Conservation (phyloP, 2,888 invertebrate species). For the Tachystola acroxantha region DNA sequence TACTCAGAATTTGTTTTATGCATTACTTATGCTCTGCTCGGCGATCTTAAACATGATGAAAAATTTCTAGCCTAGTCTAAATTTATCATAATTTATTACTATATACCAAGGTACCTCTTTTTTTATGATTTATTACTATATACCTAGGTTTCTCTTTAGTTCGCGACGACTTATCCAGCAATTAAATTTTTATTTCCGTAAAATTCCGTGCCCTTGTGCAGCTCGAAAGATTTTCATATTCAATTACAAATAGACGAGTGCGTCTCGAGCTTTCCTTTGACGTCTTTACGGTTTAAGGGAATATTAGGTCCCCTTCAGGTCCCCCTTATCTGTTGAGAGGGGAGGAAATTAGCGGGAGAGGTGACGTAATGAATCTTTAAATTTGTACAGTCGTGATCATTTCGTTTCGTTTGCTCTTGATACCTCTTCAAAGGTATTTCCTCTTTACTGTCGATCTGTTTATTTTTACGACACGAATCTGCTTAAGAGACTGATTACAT, state of each 20-base stretch:
- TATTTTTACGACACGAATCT: no score
- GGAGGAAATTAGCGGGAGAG: constrained; percentile 46
- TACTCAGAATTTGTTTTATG: no score
- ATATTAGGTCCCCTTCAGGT: constrained; percentile 46
- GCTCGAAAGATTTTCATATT: constrained; percentile 72
- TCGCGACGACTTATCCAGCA: no score
- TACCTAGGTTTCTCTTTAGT: no score
- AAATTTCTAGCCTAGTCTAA: no score
- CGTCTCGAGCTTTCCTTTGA: constrained; percentile 69
- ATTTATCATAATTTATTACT: no score
- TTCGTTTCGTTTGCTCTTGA: constrained; percentile 15
- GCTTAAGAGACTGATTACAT: no score
- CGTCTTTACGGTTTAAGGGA: constrained; percentile 60
- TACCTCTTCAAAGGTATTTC: not conserved
- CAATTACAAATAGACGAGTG: constrained; percentile 76
- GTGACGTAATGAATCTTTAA: constrained; percentile 51
- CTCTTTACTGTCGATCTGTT: no score
- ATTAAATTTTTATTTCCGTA: constrained; percentile 13
- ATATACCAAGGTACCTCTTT: no score
- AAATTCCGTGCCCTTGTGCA: constrained; percentile 37
- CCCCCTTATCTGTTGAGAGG: constrained; percentile 24
- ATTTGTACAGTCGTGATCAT: constrained; percentile 29
- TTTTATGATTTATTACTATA: no score
- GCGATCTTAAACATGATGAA: no score
- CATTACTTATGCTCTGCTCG: no score